These are phyloP conservation scores for Arge pagana DNA, from an alignment of 2,888 invertebrate species.

Conservation along the genomic window DNA sequence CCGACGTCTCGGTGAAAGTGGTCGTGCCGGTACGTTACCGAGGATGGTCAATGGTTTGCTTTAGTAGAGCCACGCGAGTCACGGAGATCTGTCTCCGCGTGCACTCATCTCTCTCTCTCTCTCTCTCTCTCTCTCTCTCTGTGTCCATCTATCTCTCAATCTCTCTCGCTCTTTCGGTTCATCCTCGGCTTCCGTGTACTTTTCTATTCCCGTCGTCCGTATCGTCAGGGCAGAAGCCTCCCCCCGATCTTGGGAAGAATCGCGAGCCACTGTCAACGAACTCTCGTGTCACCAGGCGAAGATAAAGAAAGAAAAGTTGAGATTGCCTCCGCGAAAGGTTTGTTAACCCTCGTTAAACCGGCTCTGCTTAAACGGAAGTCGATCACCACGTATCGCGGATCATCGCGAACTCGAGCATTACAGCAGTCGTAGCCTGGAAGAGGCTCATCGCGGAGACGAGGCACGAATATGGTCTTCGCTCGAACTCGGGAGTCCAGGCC, in stretches of 20 bases:
- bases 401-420: slow-evolving; percentile 11
- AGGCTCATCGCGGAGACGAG: slow-evolving; percentile 2
- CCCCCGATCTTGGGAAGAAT: no score
- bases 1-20: slow-evolving; percentile 11
- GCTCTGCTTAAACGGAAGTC: slow-evolving; percentile 41
- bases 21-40: slow-evolving; percentile 10
- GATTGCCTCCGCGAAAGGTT: slow-evolving; percentile 17
- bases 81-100: no score
- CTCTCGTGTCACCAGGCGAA: slow-evolving; percentile 22
- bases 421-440: slow-evolving; percentile 7
- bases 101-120: no score
- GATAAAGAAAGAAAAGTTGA: slow-evolving; percentile 4
- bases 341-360: slow-evolving; percentile 34
- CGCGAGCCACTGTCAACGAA: slow-evolving; percentile 29
- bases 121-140: no score
- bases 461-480: slow-evolving; percentile 14
- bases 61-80: slow-evolving; percentile 2
- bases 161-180: slow-evolving; percentile 24
- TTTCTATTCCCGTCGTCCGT: not conserved
- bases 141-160: no score
- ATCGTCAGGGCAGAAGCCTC: not conserved
- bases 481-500: not conserved
- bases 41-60: slow-evolving; percentile 10
- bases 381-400: slow-evolving; percentile 20
- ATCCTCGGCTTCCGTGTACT: slow-evolving; percentile 15